Conservation (phyloP, 2,888 invertebrate genomes). For the Perithous albicinctus region DNA sequence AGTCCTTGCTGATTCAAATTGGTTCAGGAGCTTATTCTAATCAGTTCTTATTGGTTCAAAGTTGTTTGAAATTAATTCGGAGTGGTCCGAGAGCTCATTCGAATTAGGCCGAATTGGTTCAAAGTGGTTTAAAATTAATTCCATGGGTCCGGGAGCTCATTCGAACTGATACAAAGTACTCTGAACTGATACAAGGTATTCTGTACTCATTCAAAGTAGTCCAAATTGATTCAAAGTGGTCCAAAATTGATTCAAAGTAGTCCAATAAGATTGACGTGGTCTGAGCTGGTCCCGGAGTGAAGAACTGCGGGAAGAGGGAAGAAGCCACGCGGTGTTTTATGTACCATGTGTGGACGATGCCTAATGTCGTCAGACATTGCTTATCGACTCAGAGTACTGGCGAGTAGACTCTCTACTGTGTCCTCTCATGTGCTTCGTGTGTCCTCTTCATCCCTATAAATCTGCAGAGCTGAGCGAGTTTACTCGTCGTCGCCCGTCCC, state of each 20-base stretch:
- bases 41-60: too few species aligned
- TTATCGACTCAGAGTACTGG: constrained; percentile 74
- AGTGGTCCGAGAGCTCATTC: too few species aligned
- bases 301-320: neutral
- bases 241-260: neutral
- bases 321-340: constrained; percentile 33
- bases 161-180: neutral
- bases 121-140: too few species aligned
- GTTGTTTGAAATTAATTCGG: too few species aligned
- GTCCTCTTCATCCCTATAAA: constrained; percentile 57
- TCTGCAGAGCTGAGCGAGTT: constrained; percentile 50
- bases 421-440: constrained; percentile 70
- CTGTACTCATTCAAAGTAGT: neutral
- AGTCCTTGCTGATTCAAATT: too few species aligned
- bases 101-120: too few species aligned
- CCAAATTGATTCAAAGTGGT: neutral
- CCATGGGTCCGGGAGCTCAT: too few species aligned
- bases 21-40: too few species aligned
- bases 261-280: neutral
- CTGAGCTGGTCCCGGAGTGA: too few species aligned
- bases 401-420: constrained; percentile 71
- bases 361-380: constrained; percentile 73
- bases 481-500: constrained; percentile 54
- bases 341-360: constrained; percentile 60
- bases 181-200: neutral